phyloP scores from a whole-genome alignment of 2,797 vertebrate genomes.

The Channallabes apus region DNA sequence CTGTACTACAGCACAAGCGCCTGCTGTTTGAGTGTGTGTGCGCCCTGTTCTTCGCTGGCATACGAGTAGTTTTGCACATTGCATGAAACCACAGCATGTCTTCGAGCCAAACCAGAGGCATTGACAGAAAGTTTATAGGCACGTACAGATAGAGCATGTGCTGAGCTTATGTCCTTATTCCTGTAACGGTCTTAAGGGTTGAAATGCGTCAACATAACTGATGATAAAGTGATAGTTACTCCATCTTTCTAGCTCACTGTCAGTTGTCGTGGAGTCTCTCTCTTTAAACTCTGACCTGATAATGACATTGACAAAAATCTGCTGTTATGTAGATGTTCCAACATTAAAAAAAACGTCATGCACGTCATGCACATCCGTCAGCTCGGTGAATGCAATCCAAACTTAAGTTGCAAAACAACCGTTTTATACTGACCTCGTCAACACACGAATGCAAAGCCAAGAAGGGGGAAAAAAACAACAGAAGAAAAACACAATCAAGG shows the following conservation, averaged over 20 bases:
- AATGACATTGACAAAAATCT: not conserved
- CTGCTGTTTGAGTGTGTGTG: conserved; percentile 41
- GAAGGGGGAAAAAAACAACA: too few species aligned
- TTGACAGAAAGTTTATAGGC: conserved; percentile 20
- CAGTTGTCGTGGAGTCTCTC: not conserved
- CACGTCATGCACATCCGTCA: too few species aligned
- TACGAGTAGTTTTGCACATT: conserved; percentile 34
- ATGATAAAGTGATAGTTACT: not conserved
- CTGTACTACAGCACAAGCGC: conserved; percentile 31
- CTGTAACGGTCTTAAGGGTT: not conserved
- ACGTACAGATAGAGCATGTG: conserved; percentile 2
- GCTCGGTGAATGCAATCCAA: too few species aligned
- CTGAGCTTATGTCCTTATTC: not conserved
- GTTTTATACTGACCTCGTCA: too few species aligned
- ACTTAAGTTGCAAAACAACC: too few species aligned
- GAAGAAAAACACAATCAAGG: too few species aligned
- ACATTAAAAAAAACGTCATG: too few species aligned
- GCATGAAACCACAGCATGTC: conserved; percentile 31
- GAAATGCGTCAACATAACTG: not conserved
- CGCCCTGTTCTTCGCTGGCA: conserved; percentile 9
- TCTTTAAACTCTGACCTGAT: not conserved
- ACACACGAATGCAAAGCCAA: too few species aligned
- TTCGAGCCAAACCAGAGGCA: conserved; percentile 32
- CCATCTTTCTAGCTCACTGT: not conserved
- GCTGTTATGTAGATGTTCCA: not conserved